A percentile compares a stretch with the other conserved stretches of the same genome.
phyloP scores from a whole-genome alignment of 2,888 invertebrate species.

The Apotomis betuletana region DNA sequence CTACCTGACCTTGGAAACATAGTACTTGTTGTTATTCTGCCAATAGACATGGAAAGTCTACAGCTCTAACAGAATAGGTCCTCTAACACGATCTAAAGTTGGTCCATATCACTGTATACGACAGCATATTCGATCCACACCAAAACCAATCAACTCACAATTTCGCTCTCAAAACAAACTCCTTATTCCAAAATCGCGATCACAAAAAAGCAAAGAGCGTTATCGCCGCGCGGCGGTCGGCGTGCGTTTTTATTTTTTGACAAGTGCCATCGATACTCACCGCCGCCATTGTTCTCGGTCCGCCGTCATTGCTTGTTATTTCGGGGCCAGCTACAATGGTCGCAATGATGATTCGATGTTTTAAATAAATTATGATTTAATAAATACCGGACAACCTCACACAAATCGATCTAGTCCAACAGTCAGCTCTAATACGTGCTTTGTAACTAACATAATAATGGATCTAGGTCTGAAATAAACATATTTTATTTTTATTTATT shows the following conservation, averaged over 20 bases:
- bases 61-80: no score
- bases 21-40: no score
- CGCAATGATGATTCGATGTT: slow-evolving; percentile 4
- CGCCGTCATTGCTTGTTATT: slow-evolving; percentile 67
- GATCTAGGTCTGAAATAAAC: no score
- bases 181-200: slow-evolving; percentile 51
- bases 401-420: no score
- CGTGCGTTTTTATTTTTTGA: slow-evolving; percentile 73
- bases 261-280: slow-evolving; percentile 77
- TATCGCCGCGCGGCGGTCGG: slow-evolving; percentile 55
- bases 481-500: no score
- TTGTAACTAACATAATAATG: no score
- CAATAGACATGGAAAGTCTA: no score
- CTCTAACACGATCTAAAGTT: background rate
- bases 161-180: slow-evolving; percentile 44
- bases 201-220: slow-evolving; percentile 49
- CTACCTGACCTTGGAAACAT: no score
- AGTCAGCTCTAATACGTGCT: no score
- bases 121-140: background rate
- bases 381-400: no score
- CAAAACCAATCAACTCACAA: slow-evolving; percentile 25
- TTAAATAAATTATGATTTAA: no score
- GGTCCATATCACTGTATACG: background rate
- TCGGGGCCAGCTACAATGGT: slow-evolving; percentile 52
- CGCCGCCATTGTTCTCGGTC: slow-evolving; percentile 70